Percentiles rank a stretch among this genome's conserved stretches.
These are phyloP conservation scores for Galerucella nymphaeae DNA, from an alignment of 2,888 invertebrate genomes.

Conservation along the genomic window DNA sequence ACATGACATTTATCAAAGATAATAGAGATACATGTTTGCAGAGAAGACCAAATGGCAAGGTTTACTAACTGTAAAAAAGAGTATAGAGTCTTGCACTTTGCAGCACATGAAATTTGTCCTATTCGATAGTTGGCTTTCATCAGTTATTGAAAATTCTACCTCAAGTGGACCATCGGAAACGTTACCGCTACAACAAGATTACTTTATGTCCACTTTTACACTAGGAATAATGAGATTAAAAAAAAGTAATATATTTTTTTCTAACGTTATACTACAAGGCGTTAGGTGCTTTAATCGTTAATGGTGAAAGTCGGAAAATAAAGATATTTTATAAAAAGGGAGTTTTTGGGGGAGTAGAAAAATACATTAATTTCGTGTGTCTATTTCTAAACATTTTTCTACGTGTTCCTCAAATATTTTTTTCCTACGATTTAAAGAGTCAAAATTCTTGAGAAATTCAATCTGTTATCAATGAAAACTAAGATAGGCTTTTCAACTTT, in stretches of 20 bases:
- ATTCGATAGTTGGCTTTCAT: neutral
- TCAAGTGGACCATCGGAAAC: neutral
- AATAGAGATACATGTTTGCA: neutral
- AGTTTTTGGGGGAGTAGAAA: slow-evolving; percentile 51
- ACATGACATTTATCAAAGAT: neutral
- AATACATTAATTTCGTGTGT: slow-evolving; percentile 50
- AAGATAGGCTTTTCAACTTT: neutral
- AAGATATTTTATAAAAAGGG: slow-evolving; percentile 26
- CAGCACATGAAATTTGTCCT: no score
- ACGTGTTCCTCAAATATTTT: slow-evolving; percentile 23
- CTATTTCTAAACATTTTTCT: slow-evolving; percentile 34
- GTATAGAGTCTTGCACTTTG: neutral
- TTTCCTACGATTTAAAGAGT: slow-evolving; percentile 37
- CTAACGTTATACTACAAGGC: slow-evolving; percentile 13
- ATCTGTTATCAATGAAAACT: slow-evolving; percentile 31
- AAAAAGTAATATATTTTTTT: neutral
- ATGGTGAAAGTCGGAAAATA: neutral
- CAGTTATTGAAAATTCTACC: neutral
- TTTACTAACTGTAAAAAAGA: neutral
- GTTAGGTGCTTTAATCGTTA: slow-evolving; percentile 17
- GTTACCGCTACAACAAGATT: neutral
- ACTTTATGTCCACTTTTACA: neutral
- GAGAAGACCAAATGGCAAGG: neutral
- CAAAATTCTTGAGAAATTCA: slow-evolving; percentile 35
- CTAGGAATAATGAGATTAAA: neutral